These are phyloP conservation scores for Gymnogyps californianus DNA, from an alignment of 2,113 vertebrate species.

Conservation along the genomic window DNA sequence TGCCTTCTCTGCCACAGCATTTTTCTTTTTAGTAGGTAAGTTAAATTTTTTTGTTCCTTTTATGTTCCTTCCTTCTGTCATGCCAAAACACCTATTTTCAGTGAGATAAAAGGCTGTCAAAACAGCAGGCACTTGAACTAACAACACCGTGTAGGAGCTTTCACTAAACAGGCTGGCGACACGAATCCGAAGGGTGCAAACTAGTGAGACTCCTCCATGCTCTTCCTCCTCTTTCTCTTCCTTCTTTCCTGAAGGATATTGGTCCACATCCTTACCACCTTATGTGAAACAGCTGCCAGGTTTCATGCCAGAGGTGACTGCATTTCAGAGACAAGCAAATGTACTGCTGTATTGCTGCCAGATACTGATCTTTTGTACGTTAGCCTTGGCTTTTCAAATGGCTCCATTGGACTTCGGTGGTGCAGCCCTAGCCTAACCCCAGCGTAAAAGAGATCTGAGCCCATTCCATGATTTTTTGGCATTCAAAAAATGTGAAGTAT, in stretches of 20 bases:
- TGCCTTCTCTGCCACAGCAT: neutral
- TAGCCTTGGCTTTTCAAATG: neutral
- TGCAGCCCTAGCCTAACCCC: neutral
- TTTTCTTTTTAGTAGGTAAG: neutral
- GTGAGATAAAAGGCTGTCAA: conserved; percentile 19
- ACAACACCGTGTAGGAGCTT: neutral
- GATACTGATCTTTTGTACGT: conserved; percentile 7
- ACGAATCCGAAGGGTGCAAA: neutral
- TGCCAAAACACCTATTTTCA: neutral
- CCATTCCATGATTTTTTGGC: neutral
- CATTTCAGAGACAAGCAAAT: conserved; percentile 31
- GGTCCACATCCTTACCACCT: neutral
- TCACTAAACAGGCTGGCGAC: neutral
- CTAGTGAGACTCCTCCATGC: neutral
- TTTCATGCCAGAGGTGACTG: conserved; percentile 32
- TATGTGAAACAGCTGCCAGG: conserved; percentile 22
- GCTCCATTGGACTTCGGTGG: neutral
- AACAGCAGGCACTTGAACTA: neutral
- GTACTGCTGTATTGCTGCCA: conserved; percentile 11
- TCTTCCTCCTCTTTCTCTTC: neutral
- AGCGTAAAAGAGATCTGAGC: neutral
- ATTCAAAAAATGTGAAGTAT: neutral
- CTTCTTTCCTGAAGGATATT: neutral
- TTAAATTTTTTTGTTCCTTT: neutral
- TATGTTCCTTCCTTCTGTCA: neutral